Conservation (phyloP, 92 coral and sea anemone species). For the Virgularia gustaviana region DNA sequence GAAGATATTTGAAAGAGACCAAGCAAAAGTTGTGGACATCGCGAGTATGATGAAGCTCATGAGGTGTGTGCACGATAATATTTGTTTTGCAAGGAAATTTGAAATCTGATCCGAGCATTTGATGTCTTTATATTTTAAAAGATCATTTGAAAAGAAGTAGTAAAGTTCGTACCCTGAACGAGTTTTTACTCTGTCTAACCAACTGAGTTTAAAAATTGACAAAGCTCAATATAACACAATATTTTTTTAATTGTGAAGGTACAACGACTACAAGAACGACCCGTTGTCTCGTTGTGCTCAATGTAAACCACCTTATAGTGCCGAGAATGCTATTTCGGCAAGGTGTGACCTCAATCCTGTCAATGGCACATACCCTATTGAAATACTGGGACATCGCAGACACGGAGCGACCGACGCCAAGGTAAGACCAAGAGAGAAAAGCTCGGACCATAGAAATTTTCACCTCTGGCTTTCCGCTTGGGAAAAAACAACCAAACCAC, state of each 20-base stretch:
- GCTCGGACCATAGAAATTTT: neutral
- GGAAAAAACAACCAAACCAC: neutral
- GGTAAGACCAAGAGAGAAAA: conserved; percentile 39
- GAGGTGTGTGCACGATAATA: too few species aligned
- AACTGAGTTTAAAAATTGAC: too few species aligned
- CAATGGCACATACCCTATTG: conserved; percentile 74
- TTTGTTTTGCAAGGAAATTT: too few species aligned
- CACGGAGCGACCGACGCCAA: conserved; percentile 94
- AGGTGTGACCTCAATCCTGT: conserved; percentile 93
- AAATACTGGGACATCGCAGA: conserved; percentile 72
- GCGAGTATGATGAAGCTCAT: conserved; percentile 46
- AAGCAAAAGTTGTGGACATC: conserved; percentile 33
- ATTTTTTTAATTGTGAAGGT: too few species aligned
- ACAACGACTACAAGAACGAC: conserved; percentile 87
- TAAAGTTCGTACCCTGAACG: conserved; percentile 8
- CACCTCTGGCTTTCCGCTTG: neutral
- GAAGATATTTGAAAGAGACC: conserved; percentile 49
- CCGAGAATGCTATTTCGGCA: conserved; percentile 87
- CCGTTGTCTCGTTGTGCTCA: conserved; percentile 78
- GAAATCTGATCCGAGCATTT: too few species aligned
- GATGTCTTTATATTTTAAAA: too few species aligned
- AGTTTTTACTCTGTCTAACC: too few species aligned
- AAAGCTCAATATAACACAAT: too few species aligned
- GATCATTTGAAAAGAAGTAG: too few species aligned
- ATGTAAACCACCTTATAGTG: conserved; percentile 99